Conservation (phyloP, 2,797 vertebrate species). For the Ceyx erithaca region DNA sequence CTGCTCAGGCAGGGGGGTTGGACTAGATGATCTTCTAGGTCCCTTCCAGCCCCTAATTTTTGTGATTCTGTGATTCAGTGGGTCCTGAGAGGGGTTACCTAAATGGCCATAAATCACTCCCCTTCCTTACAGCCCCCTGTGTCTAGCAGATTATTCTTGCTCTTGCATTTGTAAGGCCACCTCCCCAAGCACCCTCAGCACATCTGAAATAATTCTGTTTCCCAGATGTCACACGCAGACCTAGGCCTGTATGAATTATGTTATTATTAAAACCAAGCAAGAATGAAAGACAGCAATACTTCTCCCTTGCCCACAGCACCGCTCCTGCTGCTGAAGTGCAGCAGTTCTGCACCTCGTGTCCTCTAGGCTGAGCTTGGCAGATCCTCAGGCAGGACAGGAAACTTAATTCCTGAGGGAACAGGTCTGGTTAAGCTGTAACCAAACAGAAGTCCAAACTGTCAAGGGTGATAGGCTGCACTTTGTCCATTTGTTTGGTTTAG, state of each 20-base stretch:
- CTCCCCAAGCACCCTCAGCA: constrained; percentile 3
- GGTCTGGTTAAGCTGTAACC: not conserved
- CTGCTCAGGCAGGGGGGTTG: no score
- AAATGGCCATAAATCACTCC: constrained; percentile 53
- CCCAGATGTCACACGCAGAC: not conserved
- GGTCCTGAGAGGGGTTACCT: constrained; percentile 1
- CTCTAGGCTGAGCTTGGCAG: not conserved
- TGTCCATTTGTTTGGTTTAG: not conserved
- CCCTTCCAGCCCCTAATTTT: no score
- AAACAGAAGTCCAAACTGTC: not conserved
- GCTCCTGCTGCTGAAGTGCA: not conserved
- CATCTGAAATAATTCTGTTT: constrained; percentile 13
- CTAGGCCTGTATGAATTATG: constrained; percentile 1
- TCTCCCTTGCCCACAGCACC: not conserved
- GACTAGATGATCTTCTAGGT: no score
- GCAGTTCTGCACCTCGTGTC: not conserved
- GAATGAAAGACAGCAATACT: not conserved
- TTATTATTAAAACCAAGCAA: constrained; percentile 27
- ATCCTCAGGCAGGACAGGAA: not conserved
- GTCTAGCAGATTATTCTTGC: constrained; percentile 20
- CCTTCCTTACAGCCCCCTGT: not conserved
- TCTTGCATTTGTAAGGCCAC: not conserved
- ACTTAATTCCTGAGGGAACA: not conserved
- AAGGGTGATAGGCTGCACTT: not conserved
- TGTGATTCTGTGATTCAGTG: no score